Evolutionary conservation across 2,797 vertebrate genomes (phyloP).

Genomic region (Poecilia gillii): DNA sequence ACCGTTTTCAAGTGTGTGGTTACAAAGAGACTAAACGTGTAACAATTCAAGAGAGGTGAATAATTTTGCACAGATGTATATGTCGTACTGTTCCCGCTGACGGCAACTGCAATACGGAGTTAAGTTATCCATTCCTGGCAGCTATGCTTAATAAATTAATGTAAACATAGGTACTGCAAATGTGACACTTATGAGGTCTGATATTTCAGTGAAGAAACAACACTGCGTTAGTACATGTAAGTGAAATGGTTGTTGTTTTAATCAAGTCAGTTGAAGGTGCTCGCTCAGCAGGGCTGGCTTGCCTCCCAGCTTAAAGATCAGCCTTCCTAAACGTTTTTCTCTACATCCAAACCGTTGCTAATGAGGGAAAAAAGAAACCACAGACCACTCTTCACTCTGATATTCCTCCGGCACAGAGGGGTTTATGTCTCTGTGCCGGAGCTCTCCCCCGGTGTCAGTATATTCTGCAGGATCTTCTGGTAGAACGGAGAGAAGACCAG

Average conservation of each 20-base stretch:
- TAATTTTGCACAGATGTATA: background rate
- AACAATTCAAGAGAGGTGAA: background rate
- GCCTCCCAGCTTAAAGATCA: slow-evolving; percentile 2
- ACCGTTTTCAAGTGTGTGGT: background rate
- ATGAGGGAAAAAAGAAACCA: slow-evolving; percentile 9
- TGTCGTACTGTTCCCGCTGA: background rate
- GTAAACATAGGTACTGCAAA: background rate
- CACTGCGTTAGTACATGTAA: slow-evolving; percentile 32
- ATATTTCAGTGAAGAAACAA: slow-evolving; percentile 43
- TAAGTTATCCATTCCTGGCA: background rate
- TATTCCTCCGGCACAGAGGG: background rate
- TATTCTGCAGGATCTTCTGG: slow-evolving; percentile 86
- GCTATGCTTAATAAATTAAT: slow-evolving; percentile 25
- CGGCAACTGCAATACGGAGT: background rate
- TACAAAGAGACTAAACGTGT: background rate
- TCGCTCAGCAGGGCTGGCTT: background rate
- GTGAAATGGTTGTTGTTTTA: slow-evolving; percentile 17
- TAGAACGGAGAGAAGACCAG: slow-evolving; percentile 96
- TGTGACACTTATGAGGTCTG: slow-evolving; percentile 25
- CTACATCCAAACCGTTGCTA: slow-evolving; percentile 26
- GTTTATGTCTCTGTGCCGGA: slow-evolving; percentile 48
- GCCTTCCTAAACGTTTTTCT: slow-evolving; percentile 19
- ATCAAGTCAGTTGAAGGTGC: slow-evolving; percentile 20
- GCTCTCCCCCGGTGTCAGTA: slow-evolving; percentile 70
- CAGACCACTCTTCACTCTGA: slow-evolving; percentile 3